These are phyloP conservation scores for Parazoanthus atlanticus DNA, from an alignment of 92 coral and sea anemone genomes.

Conservation along the genomic window DNA sequence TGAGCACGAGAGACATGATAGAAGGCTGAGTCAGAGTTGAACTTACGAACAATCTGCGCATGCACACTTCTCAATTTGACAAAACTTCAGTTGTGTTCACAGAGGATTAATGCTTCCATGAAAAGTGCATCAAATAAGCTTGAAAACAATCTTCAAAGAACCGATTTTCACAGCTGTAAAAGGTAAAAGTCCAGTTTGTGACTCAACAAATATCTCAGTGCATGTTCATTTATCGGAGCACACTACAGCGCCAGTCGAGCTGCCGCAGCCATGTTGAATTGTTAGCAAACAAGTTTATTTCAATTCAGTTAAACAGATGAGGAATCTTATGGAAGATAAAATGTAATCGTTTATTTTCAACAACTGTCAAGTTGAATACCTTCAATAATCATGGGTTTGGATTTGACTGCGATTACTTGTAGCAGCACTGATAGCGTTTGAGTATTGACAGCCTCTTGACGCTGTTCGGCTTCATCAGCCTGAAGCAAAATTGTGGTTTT, in stretches of 20 bases:
- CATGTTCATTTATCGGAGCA: slow-evolving; percentile 19
- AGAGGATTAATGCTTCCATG: slow-evolving; percentile 33
- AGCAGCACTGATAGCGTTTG: too few species aligned
- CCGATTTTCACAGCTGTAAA: slow-evolving; percentile 50
- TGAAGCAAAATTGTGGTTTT: too few species aligned
- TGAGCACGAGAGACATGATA: slow-evolving; percentile 16
- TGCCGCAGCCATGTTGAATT: too few species aligned
- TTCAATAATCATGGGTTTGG: too few species aligned
- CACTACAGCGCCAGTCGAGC: background rate
- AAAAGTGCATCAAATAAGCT: slow-evolving; percentile 28
- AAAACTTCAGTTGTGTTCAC: slow-evolving; percentile 37
- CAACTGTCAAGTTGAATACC: too few species aligned
- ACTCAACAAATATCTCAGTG: background rate
- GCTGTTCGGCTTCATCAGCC: too few species aligned
- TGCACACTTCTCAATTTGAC: slow-evolving; percentile 33
- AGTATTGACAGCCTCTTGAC: too few species aligned
- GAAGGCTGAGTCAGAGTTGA: slow-evolving; percentile 17
- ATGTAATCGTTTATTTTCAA: too few species aligned
- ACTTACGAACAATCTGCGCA: slow-evolving; percentile 10
- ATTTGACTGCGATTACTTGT: too few species aligned
- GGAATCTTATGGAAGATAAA: too few species aligned
- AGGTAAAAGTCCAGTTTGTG: slow-evolving; percentile 21
- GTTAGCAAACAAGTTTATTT: too few species aligned
- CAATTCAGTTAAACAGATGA: too few species aligned
- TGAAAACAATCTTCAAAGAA: slow-evolving; percentile 33